Percentiles rank a stretch among this genome's conserved stretches.
Evolutionary conservation across 2,113 vertebrate genomes (phyloP).

Genomic region (Perognathus longimembris): DNA sequence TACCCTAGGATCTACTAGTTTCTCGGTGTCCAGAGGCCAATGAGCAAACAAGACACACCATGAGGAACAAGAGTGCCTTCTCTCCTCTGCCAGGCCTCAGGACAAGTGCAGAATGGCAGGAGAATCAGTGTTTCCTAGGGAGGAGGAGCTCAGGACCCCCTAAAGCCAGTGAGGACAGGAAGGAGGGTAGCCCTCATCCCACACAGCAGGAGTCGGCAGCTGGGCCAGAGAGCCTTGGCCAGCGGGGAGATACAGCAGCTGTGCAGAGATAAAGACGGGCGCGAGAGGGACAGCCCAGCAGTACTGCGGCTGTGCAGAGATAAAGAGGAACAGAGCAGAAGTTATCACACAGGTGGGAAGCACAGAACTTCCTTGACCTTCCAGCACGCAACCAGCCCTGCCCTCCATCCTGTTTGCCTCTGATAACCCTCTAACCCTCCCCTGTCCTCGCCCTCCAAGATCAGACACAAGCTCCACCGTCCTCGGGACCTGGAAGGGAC

Average conservation of each 20-base stretch:
- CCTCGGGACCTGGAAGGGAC: too few species aligned
- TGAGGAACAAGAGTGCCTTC: too few species aligned
- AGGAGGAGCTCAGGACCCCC: not conserved
- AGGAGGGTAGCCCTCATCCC: not conserved
- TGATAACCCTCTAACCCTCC: conserved; percentile 61
- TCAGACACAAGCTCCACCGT: not conserved
- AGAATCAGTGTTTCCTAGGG: not conserved
- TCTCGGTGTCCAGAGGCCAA: not conserved
- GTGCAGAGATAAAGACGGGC: not conserved
- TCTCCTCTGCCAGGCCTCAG: too few species aligned
- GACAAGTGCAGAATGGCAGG: not conserved
- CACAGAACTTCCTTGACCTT: not conserved
- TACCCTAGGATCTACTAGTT: not conserved
- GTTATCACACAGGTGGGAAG: not conserved
- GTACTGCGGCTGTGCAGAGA: not conserved
- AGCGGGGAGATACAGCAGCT: accelerated
- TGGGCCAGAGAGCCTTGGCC: not conserved
- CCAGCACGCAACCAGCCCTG: not conserved
- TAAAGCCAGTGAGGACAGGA: not conserved
- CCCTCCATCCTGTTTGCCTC: not conserved
- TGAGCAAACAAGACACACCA: too few species aligned
- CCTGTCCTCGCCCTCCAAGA: not conserved
- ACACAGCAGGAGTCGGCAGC: not conserved
- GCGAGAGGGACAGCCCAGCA: not conserved
- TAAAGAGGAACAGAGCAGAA: not conserved